Base-by-base conservation (phyloP, 2,113 vertebrate species). In the Rhagologus leucostigma region DNA sequence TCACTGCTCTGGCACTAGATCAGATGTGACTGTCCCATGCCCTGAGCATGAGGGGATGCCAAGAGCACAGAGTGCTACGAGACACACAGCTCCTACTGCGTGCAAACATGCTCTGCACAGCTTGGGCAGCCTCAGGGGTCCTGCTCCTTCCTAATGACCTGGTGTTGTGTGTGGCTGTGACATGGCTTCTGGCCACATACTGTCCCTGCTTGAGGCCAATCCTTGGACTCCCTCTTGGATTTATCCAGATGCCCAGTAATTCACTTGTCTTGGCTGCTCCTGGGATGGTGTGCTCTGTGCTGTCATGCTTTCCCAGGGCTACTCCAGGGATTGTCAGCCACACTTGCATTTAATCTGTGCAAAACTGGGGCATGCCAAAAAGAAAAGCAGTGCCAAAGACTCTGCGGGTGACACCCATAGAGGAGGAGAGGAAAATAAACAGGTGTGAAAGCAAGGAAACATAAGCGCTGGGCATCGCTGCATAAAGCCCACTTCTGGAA, bases 381-480 rank as follows among this genome's bases (percentile, higher is more conserved):
- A 59, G 67, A 76, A 89, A 73, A 63, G 33, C 49, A 73, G 21
- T 21, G 67, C 35, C 63, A 73, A 91, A 77, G 53, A 56, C 46
- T 60, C 68, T 60, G 76, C 44, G 69, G 59, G 32, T 69, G 84
- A 91, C 12, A 4, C 44, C 24, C 64, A 60, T 0, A 1, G 15
- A 55, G 26, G 15, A 80, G 41, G 13, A 85, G 53, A 85, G 26
- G 47, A 71, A 88, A 82, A n/a, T 35, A 71, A 82, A 41, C 10
- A 69, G 50, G 12, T 37, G 14, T 1, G 5, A 90, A 37, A 60
- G 11, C 52, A 78, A 65, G 63, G 59, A 62, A 84, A 67, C 0
- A 0, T 12, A 53, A 53, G 11, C 0, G 0, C 37, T 65, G 55
- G 24, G 57, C 39, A 64, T 19, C 63, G 33, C 44, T 20, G 29